These are phyloP conservation scores for Epirrhoe alternata DNA, from an alignment of 2,888 invertebrate species.

Conservation along the genomic window DNA sequence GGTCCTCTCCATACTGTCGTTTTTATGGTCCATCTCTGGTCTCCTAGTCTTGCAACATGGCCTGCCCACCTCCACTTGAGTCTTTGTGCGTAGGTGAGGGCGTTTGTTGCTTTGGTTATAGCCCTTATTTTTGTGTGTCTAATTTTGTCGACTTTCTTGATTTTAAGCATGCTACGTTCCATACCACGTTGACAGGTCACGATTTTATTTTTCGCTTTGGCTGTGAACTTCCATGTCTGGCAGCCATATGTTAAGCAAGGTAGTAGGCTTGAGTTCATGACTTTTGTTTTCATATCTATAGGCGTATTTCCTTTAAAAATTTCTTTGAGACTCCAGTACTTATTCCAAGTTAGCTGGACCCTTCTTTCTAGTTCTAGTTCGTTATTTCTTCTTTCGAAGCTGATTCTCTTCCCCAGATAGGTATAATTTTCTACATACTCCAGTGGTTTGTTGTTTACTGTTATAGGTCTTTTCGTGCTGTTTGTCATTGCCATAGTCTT, in stretches of 20 bases:
- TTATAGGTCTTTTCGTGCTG: slow-evolving; percentile 18
- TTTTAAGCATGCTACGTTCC: background rate
- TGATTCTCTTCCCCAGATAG: slow-evolving; percentile 31
- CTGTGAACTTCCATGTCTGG: background rate
- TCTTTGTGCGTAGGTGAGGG: background rate
- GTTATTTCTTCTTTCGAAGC: slow-evolving; percentile 15
- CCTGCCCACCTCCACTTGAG: background rate
- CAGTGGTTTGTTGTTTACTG: slow-evolving; percentile 21
- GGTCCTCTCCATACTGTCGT: background rate
- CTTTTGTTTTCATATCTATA: slow-evolving; percentile 22
- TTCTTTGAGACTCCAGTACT: slow-evolving; percentile 31
- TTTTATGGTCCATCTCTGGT: background rate
- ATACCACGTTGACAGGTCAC: background rate
- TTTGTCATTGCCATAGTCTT: slow-evolving; percentile 44
- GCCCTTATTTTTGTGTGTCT: background rate
- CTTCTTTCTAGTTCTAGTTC: slow-evolving; percentile 25
- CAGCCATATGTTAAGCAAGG: background rate
- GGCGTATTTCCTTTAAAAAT: slow-evolving; percentile 31
- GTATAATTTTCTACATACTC: slow-evolving; percentile 33
- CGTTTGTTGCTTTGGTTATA: background rate
- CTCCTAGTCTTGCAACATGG: background rate
- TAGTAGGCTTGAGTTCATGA: background rate
- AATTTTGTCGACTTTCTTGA: background rate
- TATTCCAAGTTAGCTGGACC: slow-evolving; percentile 27
- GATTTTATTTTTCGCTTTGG: background rate